A percentile compares a stretch with the other conserved stretches of the same genome.
These are phyloP conservation scores for Polypedilum pembai DNA, from an alignment of 1,140 invertebrate genomes.

Conservation along the genomic window DNA sequence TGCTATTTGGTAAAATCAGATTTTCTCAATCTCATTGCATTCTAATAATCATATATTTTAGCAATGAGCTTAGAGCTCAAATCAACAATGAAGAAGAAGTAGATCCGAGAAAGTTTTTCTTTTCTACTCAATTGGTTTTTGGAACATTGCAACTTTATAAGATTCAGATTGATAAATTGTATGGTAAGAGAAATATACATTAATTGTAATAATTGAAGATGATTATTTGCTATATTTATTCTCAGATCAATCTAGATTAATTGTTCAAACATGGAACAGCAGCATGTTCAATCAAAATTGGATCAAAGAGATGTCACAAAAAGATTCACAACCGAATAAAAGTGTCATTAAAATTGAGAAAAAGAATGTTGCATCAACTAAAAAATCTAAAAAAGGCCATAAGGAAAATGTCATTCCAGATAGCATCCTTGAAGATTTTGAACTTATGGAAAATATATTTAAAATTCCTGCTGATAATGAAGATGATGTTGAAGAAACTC, in stretches of 20 bases:
- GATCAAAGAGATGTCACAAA: not conserved
- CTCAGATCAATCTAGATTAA: not conserved
- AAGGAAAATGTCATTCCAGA: not conserved
- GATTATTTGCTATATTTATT: not conserved
- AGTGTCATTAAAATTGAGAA: not conserved
- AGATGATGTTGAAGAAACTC: not conserved
- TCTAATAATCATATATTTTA: not conserved
- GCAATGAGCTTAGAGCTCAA: constrained; percentile 10
- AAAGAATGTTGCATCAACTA: not conserved
- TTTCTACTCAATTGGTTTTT: not conserved
- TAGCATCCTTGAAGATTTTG: not conserved
- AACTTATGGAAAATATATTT: not conserved
- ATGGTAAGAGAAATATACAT: not conserved
- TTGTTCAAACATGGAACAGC: not conserved
- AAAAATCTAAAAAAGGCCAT: not conserved
- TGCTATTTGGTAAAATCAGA: not conserved
- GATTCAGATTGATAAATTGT: not conserved
- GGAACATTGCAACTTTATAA: not conserved
- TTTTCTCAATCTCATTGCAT: not conserved
- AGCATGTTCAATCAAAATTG: constrained; percentile 1
- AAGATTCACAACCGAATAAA: not conserved
- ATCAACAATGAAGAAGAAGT: not conserved
- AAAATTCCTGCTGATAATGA: not conserved
- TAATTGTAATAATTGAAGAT: not conserved
- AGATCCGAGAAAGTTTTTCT: not conserved